Evolutionary conservation across 2,113 vertebrate species (phyloP), one percentile per base, ranked within the genome.

Genomic region (Tretioscincus oriximinensis): DNA sequence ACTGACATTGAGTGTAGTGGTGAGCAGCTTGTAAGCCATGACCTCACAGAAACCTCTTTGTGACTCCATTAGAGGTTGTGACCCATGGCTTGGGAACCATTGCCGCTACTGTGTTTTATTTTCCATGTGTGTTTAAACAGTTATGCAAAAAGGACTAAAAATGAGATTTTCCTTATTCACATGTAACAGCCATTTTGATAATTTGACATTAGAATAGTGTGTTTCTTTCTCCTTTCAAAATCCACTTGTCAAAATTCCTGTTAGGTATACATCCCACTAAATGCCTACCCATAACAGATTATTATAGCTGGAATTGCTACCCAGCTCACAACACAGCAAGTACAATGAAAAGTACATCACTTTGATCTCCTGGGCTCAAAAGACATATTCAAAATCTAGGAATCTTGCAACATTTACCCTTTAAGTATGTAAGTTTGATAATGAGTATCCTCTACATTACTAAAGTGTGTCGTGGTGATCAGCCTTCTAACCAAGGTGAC

Each of bases 211-310:
- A 78, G 83, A 89, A 73, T 61, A 63, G 69, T 41, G 35, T 41
- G 35, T 41, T 18, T 58, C 2, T 58, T 58, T 18, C 51, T 18
- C 54, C 54, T 58, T 14, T 58, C 16, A 58, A 58, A 58, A 14
- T 16, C 12, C 4, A 18, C 16, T 58, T 58, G 12, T 58, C 16
- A 18, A 58, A 58, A 58, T 58, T 58, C 54, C 54, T 18, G 18
- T 58, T 58, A 41, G 35, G 1, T 58, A 18, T 18, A 75, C 49
- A 81, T 88, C 92, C 88, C 77, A 88, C 74, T 9, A 5, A 91
- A 92, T 92, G 87, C 88, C 94, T 28, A 90, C 93, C 88, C 88
- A 90, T 94, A 93, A 95, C 94, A 95, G 92, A 90, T n/a, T 93
- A 93, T 90, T 86, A 91, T 92, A 88, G 86, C 85, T 92, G 91